Conservation (phyloP, 1,140 invertebrate genomes). For the Zeugodacus cucurbitae region DNA sequence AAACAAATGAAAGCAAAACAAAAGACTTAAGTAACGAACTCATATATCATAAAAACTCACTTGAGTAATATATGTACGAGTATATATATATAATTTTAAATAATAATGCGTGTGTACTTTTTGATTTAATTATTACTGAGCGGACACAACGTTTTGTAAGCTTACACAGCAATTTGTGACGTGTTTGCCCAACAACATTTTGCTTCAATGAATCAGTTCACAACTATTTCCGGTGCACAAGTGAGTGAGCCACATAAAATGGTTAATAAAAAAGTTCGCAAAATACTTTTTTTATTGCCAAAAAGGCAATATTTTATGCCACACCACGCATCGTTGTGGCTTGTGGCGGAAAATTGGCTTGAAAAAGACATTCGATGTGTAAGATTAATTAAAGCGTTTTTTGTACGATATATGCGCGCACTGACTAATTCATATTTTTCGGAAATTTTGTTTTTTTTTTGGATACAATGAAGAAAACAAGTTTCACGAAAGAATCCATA, state of each 20-base stretch:
- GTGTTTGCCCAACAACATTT: background rate
- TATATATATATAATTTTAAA: background rate
- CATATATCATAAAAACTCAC: background rate
- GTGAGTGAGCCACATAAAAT: background rate
- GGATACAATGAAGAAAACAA: too few species aligned
- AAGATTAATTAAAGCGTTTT: too few species aligned
- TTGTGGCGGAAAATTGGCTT: background rate
- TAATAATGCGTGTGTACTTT: background rate
- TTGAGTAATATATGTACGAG: background rate
- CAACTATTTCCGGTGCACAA: background rate
- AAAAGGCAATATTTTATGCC: background rate
- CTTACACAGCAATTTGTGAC: background rate
- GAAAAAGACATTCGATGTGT: background rate
- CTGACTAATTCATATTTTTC: too few species aligned
- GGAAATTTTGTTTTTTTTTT: too few species aligned
- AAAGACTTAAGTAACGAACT: constrained; percentile 24
- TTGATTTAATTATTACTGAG: background rate
- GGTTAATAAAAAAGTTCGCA: background rate
- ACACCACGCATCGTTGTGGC: background rate
- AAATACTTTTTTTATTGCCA: background rate
- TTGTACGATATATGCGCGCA: too few species aligned
- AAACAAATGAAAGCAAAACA: background rate
- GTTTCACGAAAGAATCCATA: too few species aligned
- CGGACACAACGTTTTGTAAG: background rate
- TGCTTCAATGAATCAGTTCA: background rate